Percentiles rank a stretch among this genome's conserved stretches.
phyloP scores from a whole-genome alignment of 2,113 vertebrate species.

The Brachionichthys hirsutus region DNA sequence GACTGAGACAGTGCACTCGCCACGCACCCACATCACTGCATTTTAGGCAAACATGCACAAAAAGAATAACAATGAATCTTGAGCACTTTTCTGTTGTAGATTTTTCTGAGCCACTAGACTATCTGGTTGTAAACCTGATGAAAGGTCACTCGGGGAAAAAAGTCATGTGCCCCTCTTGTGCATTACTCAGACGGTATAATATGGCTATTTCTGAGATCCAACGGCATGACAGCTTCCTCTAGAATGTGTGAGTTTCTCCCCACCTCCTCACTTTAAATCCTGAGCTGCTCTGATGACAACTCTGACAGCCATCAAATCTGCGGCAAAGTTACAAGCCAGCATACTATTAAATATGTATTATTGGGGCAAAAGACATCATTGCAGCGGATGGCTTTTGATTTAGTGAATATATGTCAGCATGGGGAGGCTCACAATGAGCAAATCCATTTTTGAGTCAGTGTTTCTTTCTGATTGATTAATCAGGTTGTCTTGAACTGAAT shows the following conservation, averaged over 20 bases:
- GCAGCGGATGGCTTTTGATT: constrained; percentile 2
- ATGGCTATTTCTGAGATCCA: constrained; percentile 53
- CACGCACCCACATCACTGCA: not conserved
- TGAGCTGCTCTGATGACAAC: constrained; percentile 32
- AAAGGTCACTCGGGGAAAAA: constrained; percentile 65
- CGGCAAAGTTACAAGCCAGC: constrained; percentile 3
- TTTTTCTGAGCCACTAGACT: constrained; percentile 17
- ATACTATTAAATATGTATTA: constrained; percentile 3
- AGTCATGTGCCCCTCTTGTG: constrained; percentile 51
- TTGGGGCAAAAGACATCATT: not conserved
- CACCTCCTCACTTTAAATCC: constrained; percentile 49
- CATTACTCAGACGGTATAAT: constrained; percentile 46
- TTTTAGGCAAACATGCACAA: not conserved
- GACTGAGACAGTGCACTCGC: not conserved
- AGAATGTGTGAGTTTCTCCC: constrained; percentile 50
- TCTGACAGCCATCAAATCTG: constrained; percentile 40
- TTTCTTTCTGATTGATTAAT: constrained; percentile 12
- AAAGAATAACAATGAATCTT: constrained; percentile 1
- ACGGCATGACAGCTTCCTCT: constrained; percentile 46
- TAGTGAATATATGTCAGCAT: not conserved
- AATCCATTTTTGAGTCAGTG: constrained; percentile 1
- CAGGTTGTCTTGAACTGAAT: constrained; percentile 1
- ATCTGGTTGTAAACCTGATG: constrained; percentile 51
- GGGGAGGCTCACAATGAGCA: constrained; percentile 4
- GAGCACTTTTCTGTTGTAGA: not conserved